Evolutionary conservation across 2,888 invertebrate species (phyloP), one percentile per base, ranked within the genome.

Genomic region (Empis stercorea): DNA sequence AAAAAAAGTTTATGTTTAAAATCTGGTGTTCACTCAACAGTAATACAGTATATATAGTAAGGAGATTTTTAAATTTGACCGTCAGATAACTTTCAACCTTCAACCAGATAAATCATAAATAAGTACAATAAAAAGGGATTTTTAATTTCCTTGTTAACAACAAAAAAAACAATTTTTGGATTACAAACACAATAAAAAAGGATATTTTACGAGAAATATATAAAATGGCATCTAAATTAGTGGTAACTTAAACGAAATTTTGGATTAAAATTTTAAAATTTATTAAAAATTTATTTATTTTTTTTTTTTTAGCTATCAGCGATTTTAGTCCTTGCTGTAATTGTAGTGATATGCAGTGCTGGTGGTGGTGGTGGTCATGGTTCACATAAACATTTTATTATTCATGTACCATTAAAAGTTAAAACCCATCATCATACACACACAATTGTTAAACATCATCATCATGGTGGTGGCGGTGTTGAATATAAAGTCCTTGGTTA

Each of bases 361-460:
- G 56, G 62, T 57, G 56, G 62, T 57, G 56, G 62, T 41, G 59
- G 74, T 16, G 71, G 73, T 51, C 74, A 74, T 48, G 75, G 76
- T 43, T 66, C 69, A 32, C 79, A 81, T 65, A 80, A 81, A 59
- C 83, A 81, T 59, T 81, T 85, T 54, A 74, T 85, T 58, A 85
- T 86, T 63, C 85, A 86, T 68, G 84, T 86, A 44, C 86, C 86
- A 2, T 74, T 81, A 63, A 81, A 81, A 65, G 76, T 86, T 54
- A 84, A 86, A 61, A 80, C 81, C 52, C 77, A 82, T 58, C 82
- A 85, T 57, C 84, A 85, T 59, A 85, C 83, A 46, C 84, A 84
- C 61, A 86, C 85, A 6, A 60, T 66, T 34, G n/a, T 34, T 34
- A 13, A 34, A 5, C 34, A 34, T 34, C 34, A 34, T 34, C 34